Conservation (phyloP, 2,888 invertebrate genomes). For the Teleogryllus oceanicus region DNA sequence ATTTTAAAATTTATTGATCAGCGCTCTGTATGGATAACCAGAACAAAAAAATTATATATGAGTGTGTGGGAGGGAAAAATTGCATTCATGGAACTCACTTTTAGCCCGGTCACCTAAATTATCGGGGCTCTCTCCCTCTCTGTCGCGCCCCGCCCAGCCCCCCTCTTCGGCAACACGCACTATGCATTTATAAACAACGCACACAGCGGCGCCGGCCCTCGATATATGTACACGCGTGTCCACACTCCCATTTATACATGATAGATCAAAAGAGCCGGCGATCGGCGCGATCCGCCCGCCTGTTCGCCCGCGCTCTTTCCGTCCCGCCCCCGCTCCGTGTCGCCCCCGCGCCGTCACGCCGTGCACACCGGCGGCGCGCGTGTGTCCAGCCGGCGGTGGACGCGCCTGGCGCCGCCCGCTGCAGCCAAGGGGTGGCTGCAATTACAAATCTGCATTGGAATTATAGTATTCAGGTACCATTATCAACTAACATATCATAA, state of each 20-base stretch:
- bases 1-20: conserved; percentile 2
- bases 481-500: too few relatives aligned
- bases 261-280: background rate
- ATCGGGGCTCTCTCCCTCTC: background rate
- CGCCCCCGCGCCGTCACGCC: too few relatives aligned
- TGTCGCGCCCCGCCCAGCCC: background rate
- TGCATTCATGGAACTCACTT: conserved; percentile 10
- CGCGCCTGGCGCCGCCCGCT: too few relatives aligned
- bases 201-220: background rate
- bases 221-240: conserved; percentile 11
- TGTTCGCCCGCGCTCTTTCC: too few relatives aligned
- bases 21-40: conserved; percentile 18
- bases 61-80: background rate
- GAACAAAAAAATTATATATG: conserved; percentile 4
- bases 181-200: conserved; percentile 18
- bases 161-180: background rate
- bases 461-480: too few relatives aligned
- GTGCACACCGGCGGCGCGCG: too few relatives aligned
- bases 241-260: conserved; percentile 9
- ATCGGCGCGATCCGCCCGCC: background rate
- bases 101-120: background rate
- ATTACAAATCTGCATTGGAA: too few relatives aligned
- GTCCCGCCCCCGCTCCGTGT: too few relatives aligned
- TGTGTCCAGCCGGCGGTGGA: too few relatives aligned
- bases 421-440: too few relatives aligned